Evolutionary conservation across 2,113 vertebrate species (phyloP), one percentile per base, ranked within the genome.

Genomic region (Gallinago undulata): DNA sequence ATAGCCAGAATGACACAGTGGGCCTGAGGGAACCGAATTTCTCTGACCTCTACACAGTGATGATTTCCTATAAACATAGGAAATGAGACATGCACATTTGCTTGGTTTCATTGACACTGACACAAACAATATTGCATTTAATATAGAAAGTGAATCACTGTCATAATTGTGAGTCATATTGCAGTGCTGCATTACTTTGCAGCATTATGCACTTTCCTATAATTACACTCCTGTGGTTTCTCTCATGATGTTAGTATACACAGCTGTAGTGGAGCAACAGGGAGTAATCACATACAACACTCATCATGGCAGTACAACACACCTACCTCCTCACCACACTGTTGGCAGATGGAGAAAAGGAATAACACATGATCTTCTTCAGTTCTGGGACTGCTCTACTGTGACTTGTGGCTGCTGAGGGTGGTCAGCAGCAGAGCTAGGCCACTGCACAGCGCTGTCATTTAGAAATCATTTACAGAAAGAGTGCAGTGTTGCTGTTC

Each of bases 381-480:
- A 41, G 10, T 59, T 39, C 31, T 55, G 14, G 21, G 27, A 31
- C 14, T 64, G 11, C 39, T 72, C 6, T 68, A 0, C 14, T 23
- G 23, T 35, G 35, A 7, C 41, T 50, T 74, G 17, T 45, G 31
- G 51, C 25, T 92, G 56, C 37, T 57, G 48, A 60, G 10, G 17
- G 12, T 37, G 41, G 11, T 51, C 43, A 69, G 17, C 25, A 79
- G 25, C 48, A 72, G 47, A 87, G 33, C 10, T 4, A 19, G 35
- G 18, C 25, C 33, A 60, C 4, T 30, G 23, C 15, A 11, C 2
- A 0, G 7, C 19, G 23, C 14, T 37, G 15, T 56, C 3, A 7
- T 67, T 87, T 87, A 70, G n/a, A 70, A 89, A 84, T 37, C 6
- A 39, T 33, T 88, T 84, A 31, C 21, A 79, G 53, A 35, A 90